phyloP scores from a whole-genome alignment of 2,113 vertebrate genomes.

The Hirundichthys speculiger region DNA sequence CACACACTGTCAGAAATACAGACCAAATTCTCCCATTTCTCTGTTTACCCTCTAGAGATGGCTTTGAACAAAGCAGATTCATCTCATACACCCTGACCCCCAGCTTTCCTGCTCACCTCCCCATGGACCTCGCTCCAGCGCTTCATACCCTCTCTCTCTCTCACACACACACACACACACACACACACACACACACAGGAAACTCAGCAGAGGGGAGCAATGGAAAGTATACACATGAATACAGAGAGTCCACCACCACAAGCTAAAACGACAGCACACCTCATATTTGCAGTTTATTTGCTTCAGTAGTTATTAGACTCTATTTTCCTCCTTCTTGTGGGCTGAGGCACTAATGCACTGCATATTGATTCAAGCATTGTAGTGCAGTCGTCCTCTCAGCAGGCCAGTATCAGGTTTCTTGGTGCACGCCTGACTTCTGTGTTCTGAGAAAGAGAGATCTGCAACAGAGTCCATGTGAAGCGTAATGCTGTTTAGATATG shows the following conservation, averaged over 20 bases:
- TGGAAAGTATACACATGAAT: slow-evolving; percentile 28
- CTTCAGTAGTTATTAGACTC: slow-evolving; percentile 2
- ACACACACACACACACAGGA: neutral
- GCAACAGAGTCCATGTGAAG: slow-evolving; percentile 11
- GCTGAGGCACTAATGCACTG: slow-evolving; percentile 15
- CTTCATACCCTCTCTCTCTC: slow-evolving; percentile 17
- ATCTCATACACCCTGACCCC: slow-evolving; percentile 65
- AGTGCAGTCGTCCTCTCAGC: slow-evolving; percentile 10
- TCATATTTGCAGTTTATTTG: slow-evolving; percentile 19
- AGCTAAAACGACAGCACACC: slow-evolving; percentile 16
- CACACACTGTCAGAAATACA: slow-evolving; percentile 43
- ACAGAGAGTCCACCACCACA: slow-evolving; percentile 19
- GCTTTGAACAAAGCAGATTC: slow-evolving; percentile 64
- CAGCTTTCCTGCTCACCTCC: slow-evolving; percentile 58
- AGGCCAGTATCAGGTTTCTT: slow-evolving; percentile 31
- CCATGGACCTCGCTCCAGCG: slow-evolving; percentile 40
- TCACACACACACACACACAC: slow-evolving; percentile 18
- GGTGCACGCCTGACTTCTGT: slow-evolving; percentile 1
- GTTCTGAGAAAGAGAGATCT: neutral
- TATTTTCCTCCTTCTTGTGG: slow-evolving; percentile 1
- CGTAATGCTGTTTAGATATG: neutral
- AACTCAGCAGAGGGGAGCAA: slow-evolving; percentile 6
- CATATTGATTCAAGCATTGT: slow-evolving; percentile 38
- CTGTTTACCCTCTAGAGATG: slow-evolving; percentile 62
- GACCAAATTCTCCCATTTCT: slow-evolving; percentile 63